Evolutionary conservation across 2,888 invertebrate genomes (phyloP), one percentile per base, ranked within the genome.

Genomic region (Drosophila lutescens): DNA sequence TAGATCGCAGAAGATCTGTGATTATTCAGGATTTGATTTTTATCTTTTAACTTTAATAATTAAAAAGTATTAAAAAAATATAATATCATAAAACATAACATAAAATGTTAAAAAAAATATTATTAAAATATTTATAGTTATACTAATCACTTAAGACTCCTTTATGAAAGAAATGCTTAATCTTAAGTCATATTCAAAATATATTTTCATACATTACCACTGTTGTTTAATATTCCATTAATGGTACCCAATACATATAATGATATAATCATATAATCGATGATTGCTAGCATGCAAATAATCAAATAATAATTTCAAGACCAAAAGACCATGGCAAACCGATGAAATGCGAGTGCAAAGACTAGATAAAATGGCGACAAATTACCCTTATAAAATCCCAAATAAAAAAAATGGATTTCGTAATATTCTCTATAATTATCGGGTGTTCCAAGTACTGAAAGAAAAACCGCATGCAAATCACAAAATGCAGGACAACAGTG

Each of bases 361-460:
- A 55, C 41, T 34, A 47, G 32, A 73, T 71, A 76, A 76, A 80
- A 74, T 46, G 62, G 77, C 79, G 54, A 67, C 61, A 62, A 74
- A 56, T 32, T 54, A 40, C 6, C 55, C 56, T 26, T 32, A 20
- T n/a, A 10, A 55, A 12, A 13, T 12, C 4, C 2, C 2, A 7
- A 26, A 53, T 38, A 5, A 57, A 17, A 4, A 40, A 57, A 30
- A 8, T 6, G 2, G 7, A 30, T 30, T 63, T 51, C 43, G 56
- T 51, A 54, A 44, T 36, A 30, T 23, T 46, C 5, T 20, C 32
- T 44, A 30, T 41, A 20, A 54, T 40, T 38, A 30, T 20, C 1
- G 17, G 13, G n/a, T 41, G 17, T 10, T 20, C 12, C 12, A 38
- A 9, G 15, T 12, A 9, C 40, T 41, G 44, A 51, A 61, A 32